Percentiles rank a stretch among this genome's conserved stretches.
These are phyloP conservation scores for Cercopithecus mona DNA, from an alignment of 2,113 vertebrate genomes.

Conservation along the genomic window DNA sequence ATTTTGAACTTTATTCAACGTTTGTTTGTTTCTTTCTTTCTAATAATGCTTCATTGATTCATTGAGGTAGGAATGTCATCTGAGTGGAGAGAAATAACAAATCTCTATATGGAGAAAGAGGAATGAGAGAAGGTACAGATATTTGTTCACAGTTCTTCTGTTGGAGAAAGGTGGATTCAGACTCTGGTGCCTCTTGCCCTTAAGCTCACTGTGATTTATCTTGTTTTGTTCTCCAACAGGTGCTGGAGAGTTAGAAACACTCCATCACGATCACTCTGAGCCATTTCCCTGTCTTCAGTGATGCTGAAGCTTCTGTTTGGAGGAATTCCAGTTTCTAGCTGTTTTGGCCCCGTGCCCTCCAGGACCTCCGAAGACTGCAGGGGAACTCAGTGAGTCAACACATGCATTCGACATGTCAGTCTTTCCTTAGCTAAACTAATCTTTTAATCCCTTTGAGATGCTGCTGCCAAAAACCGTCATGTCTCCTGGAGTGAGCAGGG, in stretches of 20 bases:
- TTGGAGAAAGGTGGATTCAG: neutral
- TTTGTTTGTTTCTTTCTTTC: neutral
- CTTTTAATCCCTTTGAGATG: neutral
- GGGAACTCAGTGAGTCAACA: neutral
- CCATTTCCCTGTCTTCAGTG: neutral
- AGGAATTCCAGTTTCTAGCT: neutral
- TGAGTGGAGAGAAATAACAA: neutral
- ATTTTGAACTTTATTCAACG: neutral
- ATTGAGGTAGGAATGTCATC: neutral
- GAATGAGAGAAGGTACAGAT: neutral
- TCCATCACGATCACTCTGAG: neutral
- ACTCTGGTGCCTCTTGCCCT: neutral
- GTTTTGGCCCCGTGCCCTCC: neutral
- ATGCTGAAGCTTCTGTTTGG: neutral
- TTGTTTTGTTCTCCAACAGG: neutral
- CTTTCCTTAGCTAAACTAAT: neutral
- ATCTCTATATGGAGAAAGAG: neutral
- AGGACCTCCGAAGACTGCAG: neutral
- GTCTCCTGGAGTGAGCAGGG: neutral
- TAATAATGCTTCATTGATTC: neutral
- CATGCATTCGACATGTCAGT: neutral
- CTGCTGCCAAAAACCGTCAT: neutral
- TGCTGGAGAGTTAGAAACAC: neutral
- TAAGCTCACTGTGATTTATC: neutral
- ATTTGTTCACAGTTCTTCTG: neutral